Percentiles rank a stretch among this genome's conserved stretches.
Conservation (phyloP, 2,113 vertebrate genomes). For the Oceanodroma tethys region DNA sequence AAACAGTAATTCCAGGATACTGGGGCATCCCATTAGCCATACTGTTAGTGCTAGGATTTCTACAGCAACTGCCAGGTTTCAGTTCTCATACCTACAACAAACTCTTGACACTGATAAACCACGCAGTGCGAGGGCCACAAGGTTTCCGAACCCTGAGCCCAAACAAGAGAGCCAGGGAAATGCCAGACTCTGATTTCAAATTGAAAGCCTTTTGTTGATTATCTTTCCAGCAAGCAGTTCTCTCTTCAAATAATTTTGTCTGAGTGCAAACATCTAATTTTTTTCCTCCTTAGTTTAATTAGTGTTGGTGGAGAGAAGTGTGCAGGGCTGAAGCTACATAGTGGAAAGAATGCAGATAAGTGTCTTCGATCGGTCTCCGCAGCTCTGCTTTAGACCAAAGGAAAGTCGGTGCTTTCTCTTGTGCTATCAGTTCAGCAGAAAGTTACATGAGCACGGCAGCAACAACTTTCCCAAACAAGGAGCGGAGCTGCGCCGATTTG, state of each 20-base stretch:
- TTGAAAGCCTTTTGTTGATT: conserved; percentile 45
- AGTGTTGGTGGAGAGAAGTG: conserved; percentile 35
- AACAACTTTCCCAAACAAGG: conserved; percentile 39
- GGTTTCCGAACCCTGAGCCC: neutral
- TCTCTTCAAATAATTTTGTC: conserved; percentile 53
- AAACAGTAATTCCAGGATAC: conserved; percentile 11
- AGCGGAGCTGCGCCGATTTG: neutral
- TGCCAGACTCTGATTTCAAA: neutral
- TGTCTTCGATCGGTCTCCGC: neutral
- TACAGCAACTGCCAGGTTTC: conserved; percentile 5
- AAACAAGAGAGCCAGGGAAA: neutral
- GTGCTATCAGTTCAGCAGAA: neutral
- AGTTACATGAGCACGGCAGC: neutral
- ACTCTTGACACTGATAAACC: conserved; percentile 35
- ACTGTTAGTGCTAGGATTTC: conserved; percentile 13
- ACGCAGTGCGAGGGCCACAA: neutral
- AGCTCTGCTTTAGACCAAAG: neutral
- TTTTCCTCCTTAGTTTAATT: conserved; percentile 36
- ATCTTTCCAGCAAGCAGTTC: conserved; percentile 24
- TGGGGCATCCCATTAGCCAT: neutral
- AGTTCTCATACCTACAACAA: conserved; percentile 10
- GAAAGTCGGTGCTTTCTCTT: neutral
- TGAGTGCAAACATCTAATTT: conserved; percentile 48
- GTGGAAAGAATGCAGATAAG: conserved; percentile 19
- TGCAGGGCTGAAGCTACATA: neutral